Conservation (phyloP, 2,797 vertebrate species). For the Vultur gryphus region DNA sequence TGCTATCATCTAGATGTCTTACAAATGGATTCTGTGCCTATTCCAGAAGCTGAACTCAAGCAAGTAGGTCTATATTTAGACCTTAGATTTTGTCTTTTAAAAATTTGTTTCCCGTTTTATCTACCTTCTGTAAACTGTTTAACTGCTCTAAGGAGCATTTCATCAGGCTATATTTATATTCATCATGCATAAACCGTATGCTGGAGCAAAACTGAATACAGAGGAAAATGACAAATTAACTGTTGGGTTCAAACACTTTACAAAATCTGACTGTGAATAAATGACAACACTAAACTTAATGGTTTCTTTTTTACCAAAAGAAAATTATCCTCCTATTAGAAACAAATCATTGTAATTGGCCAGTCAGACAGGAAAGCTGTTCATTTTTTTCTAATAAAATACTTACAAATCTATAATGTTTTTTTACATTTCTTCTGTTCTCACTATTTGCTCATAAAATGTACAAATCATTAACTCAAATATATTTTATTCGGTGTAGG, state of each 20-base stretch:
- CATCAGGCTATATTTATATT: not conserved
- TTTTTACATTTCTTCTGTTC: conserved; percentile 1
- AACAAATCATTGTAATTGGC: conserved; percentile 24
- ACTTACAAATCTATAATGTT: not conserved
- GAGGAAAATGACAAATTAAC: not conserved
- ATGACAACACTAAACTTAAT: not conserved
- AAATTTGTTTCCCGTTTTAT: not conserved
- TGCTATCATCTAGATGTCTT: not conserved
- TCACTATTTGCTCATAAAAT: not conserved
- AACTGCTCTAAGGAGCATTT: not conserved
- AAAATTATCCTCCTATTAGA: not conserved
- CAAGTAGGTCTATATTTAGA: not conserved
- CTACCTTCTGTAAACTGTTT: not conserved
- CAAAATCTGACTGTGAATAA: not conserved
- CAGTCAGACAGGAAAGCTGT: not conserved
- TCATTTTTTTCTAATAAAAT: not conserved
- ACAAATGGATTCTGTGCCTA: not conserved
- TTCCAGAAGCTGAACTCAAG: not conserved
- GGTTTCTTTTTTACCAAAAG: not conserved
- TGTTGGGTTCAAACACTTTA: not conserved
- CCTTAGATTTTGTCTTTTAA: not conserved
- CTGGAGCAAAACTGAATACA: not conserved
- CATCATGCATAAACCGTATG: not conserved
- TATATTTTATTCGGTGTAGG: not conserved
- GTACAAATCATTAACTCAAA: not conserved